These are phyloP conservation scores for Xenopus petersii DNA, from an alignment of 2,797 vertebrate genomes.

Conservation along the genomic window DNA sequence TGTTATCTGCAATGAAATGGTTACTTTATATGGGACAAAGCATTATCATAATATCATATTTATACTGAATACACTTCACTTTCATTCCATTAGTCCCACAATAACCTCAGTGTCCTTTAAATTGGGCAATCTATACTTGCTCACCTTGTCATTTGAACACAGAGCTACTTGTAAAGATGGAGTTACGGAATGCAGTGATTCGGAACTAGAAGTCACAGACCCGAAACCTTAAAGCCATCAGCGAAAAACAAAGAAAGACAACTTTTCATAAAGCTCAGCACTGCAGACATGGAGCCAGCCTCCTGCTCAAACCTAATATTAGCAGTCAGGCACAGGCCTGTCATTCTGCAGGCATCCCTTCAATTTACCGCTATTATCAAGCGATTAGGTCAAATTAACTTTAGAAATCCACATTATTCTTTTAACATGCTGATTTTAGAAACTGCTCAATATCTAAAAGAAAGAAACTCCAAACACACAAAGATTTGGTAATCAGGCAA, in stretches of 20 bases:
- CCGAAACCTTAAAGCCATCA: neutral
- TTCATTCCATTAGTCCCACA: too few species aligned
- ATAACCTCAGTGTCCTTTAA: too few species aligned
- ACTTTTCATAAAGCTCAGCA: neutral
- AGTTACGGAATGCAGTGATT: neutral
- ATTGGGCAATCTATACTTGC: too few species aligned
- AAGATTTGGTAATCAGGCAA: neutral
- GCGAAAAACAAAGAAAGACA: neutral
- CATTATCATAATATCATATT: too few species aligned
- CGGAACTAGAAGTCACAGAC: constrained; percentile 3
- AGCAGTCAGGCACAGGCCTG: constrained; percentile 28
- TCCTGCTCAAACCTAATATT: constrained; percentile 22
- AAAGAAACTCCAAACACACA: neutral
- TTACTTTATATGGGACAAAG: too few species aligned
- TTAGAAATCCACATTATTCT: constrained; percentile 14
- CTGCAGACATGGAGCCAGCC: neutral
- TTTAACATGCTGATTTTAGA: neutral
- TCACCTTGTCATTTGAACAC: neutral
- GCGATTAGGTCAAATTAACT: constrained; percentile 32
- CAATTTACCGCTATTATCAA: constrained; percentile 28
- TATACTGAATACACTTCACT: too few species aligned
- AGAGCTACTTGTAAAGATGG: neutral
- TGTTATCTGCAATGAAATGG: too few species aligned
- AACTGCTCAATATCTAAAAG: neutral
- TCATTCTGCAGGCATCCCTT: constrained; percentile 13